phyloP scores from a whole-genome alignment of 2,888 invertebrate species.

The Drosophila stalkeri region DNA sequence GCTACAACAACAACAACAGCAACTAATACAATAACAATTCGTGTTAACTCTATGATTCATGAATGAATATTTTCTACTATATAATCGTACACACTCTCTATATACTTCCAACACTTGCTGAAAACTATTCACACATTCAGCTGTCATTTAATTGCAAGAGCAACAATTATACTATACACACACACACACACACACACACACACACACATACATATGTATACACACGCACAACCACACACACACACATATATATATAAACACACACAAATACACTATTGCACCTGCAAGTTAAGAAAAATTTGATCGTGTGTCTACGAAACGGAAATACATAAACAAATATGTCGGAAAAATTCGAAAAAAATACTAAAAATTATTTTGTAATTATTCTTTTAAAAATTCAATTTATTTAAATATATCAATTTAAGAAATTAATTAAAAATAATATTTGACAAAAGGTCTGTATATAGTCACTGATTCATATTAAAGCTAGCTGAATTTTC shows the following conservation, averaged over 20 bases:
- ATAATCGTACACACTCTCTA: conserved; percentile 18
- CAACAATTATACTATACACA: conserved; percentile 13
- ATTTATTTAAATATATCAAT: neutral
- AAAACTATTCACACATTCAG: conserved; percentile 26
- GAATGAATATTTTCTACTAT: conserved; percentile 25
- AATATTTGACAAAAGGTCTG: neutral
- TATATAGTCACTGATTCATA: neutral
- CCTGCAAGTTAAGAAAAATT: conserved; percentile 37
- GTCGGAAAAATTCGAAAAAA: neutral
- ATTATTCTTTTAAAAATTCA: neutral
- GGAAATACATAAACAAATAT: neutral
- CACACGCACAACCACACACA: conserved; percentile 21
- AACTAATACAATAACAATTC: conserved; percentile 21
- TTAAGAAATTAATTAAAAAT: neutral
- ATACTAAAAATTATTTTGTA: conserved; percentile 5
- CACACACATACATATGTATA: conserved; percentile 8
- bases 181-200: conserved; percentile 13
- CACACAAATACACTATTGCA: conserved; percentile 40
- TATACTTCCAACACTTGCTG: conserved; percentile 19
- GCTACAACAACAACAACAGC: conserved; percentile 27
- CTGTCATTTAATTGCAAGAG: conserved; percentile 30
- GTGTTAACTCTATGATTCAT: conserved; percentile 22
- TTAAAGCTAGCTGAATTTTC: conserved; percentile 15
- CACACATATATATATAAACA: conserved; percentile 19
- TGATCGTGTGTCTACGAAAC: conserved; percentile 6